Percentiles rank a stretch among this genome's conserved stretches.
phyloP scores from a whole-genome alignment of 2,888 invertebrate genomes.

The Isotomurus palustris region DNA sequence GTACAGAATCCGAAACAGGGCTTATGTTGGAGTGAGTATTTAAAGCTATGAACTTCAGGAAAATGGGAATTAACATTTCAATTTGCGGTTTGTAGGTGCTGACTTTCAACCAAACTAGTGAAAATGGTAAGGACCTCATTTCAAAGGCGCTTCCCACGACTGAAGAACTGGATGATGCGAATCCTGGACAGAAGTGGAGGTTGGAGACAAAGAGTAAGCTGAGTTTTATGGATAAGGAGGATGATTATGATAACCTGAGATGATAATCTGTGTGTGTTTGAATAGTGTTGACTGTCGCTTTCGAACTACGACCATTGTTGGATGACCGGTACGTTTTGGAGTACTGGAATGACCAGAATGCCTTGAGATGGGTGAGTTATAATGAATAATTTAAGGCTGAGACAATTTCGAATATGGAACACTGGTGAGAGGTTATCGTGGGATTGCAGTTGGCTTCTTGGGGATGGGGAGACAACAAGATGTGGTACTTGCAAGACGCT shows the following conservation, averaged over 20 bases:
- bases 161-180: conserved; percentile 8
- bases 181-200: conserved; percentile 35
- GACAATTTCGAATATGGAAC: background rate
- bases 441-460: background rate
- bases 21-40: conserved; percentile 8
- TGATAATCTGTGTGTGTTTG: conserved; percentile 6
- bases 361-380: conserved; percentile 22
- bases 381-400: background rate
- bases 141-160: conserved; percentile 15
- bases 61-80: background rate
- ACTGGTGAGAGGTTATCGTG: background rate
- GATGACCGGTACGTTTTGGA: conserved; percentile 33
- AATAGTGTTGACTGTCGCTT: conserved; percentile 22
- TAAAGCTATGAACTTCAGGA: background rate
- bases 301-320: conserved; percentile 26
- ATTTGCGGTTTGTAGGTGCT: conserved; percentile 20
- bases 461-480: conserved; percentile 25
- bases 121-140: conserved; percentile 1
- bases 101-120: conserved; percentile 9
- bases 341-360: conserved; percentile 16
- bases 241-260: background rate
- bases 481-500: conserved; percentile 37
- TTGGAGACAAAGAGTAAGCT: conserved; percentile 24
- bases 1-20: conserved; percentile 28
- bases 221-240: background rate